A percentile compares a stretch with the other conserved stretches of the same genome.
Evolutionary conservation across 2,797 vertebrate genomes (phyloP).

Genomic region (Brachyalestes nurse): DNA sequence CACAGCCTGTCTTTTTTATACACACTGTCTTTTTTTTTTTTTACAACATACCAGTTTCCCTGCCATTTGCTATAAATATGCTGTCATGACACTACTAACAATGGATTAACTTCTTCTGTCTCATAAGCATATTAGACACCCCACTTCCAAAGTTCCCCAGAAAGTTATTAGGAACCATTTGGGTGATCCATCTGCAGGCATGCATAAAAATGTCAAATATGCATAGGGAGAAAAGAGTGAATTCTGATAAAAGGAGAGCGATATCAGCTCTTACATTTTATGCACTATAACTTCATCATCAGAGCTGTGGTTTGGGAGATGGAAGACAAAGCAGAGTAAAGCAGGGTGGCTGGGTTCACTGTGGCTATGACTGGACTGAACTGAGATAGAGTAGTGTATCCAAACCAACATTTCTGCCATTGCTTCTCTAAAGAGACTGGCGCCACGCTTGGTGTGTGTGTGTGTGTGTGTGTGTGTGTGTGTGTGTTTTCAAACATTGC

Average conservation of each 20-base stretch:
- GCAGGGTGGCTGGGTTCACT: neutral
- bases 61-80: neutral
- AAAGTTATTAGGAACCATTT: conserved; percentile 15
- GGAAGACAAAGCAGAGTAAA: neutral
- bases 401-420: conserved; percentile 60
- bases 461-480: neutral
- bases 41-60: neutral
- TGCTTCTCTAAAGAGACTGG: conserved; percentile 51
- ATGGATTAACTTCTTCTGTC: neutral
- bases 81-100: neutral
- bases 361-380: neutral
- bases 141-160: neutral
- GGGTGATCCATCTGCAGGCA: neutral
- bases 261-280: neutral
- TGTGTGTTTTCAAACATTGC: neutral
- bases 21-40: neutral
- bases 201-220: neutral
- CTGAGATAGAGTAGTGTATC: conserved; percentile 37
- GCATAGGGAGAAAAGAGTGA: neutral
- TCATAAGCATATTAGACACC: neutral
- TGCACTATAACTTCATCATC: neutral
- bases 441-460: conserved; percentile 12
- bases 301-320: neutral
- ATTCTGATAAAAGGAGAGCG: neutral
- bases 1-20: too few relatives aligned